phyloP scores from a whole-genome alignment of 2,113 vertebrate genomes.

The Peromyscus californicus region DNA sequence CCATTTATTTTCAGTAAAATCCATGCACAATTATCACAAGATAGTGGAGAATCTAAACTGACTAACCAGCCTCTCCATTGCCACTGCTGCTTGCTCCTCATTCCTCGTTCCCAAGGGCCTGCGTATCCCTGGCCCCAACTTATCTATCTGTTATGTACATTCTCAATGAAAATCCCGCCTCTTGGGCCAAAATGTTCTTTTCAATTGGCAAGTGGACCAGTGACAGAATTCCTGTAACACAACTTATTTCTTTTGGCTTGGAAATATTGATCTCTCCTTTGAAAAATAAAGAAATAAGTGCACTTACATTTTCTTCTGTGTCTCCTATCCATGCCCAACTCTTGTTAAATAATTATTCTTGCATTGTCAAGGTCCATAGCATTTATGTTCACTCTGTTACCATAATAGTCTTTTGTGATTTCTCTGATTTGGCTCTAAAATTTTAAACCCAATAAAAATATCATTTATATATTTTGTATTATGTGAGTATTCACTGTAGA shows the following conservation, averaged over 20 bases:
- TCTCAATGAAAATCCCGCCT: too few species aligned
- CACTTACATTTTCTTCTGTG: slow-evolving; percentile 29
- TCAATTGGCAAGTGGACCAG: too few species aligned
- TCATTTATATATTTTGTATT: slow-evolving; percentile 41
- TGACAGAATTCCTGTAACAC: too few species aligned
- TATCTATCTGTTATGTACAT: too few species aligned
- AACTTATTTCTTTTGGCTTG: slow-evolving; percentile 51
- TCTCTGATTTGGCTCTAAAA: slow-evolving; percentile 70
- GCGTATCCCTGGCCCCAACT: too few species aligned
- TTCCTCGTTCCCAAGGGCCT: too few species aligned
- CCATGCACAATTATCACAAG: too few species aligned
- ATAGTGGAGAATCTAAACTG: too few species aligned
- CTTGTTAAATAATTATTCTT: slow-evolving; percentile 72
- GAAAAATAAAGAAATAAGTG: slow-evolving; percentile 59
- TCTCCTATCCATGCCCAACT: background rate
- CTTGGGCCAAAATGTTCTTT: too few species aligned
- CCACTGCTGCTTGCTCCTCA: too few species aligned
- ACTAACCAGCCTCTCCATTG: too few species aligned
- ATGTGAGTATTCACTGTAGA: slow-evolving; percentile 49
- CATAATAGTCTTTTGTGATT: slow-evolving; percentile 59
- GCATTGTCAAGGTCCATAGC: slow-evolving; percentile 62
- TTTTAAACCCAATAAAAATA: slow-evolving; percentile 67
- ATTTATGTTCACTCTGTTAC: slow-evolving; percentile 71
- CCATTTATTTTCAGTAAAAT: too few species aligned
- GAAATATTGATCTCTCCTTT: slow-evolving; percentile 67